phyloP scores from a whole-genome alignment of 2,113 vertebrate species.

The Athene cunicularia region DNA sequence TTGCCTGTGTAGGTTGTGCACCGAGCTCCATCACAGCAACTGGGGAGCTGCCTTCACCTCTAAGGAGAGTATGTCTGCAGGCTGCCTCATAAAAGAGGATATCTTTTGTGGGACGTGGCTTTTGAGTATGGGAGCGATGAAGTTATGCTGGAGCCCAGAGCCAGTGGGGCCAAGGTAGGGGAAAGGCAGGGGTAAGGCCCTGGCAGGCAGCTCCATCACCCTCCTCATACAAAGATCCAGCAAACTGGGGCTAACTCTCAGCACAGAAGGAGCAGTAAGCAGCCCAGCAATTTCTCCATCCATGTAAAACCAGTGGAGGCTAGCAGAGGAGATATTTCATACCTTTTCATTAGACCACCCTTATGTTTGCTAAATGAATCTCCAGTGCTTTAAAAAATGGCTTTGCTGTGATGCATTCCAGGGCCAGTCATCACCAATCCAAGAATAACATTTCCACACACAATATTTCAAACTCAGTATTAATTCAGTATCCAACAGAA shows the following conservation, averaged over 20 bases:
- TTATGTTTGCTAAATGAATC: neutral
- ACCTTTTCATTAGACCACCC: neutral
- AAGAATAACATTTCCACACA: neutral
- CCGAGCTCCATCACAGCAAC: neutral
- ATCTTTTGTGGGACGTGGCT: neutral
- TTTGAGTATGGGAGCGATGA: neutral
- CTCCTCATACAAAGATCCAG: neutral
- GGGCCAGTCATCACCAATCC: neutral
- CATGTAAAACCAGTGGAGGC: neutral
- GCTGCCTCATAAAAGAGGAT: neutral
- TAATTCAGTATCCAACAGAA: neutral
- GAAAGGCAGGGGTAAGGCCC: neutral
- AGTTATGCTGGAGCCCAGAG: rapidly evolving
- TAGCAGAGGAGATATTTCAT: neutral
- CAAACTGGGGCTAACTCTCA: neutral
- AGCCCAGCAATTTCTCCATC: neutral
- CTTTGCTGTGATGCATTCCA: neutral
- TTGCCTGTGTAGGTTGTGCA: neutral
- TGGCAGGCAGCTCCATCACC: neutral
- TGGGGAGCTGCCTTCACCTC: neutral
- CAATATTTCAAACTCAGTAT: neutral
- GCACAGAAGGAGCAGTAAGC: neutral
- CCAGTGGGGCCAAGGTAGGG: neutral
- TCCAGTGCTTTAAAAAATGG: neutral
- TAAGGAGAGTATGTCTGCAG: neutral